phyloP scores from a whole-genome alignment of 2,888 invertebrate genomes.

The Ashinkailepas kermadecensis region DNA sequence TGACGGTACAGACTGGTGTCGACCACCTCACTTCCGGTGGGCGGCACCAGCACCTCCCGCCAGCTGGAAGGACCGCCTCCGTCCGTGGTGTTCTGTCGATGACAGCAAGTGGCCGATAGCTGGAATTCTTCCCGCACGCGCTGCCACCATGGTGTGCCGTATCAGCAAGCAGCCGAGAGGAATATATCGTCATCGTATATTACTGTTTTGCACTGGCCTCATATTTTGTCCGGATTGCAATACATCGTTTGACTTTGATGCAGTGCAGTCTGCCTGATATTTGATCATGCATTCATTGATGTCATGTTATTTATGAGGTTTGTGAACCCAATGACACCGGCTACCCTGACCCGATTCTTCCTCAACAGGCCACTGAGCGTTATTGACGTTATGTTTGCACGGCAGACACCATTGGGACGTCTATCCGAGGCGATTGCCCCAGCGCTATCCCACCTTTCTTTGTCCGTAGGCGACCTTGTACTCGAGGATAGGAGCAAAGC shows the following conservation, averaged over 20 bases:
- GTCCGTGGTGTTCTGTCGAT: no score
- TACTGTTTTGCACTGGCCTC: no score
- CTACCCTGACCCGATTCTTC: not conserved
- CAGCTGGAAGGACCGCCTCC: not conserved
- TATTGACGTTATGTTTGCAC: not conserved
- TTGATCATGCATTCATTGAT: no score
- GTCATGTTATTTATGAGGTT: not conserved
- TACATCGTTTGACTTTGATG: no score
- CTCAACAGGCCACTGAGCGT: not conserved
- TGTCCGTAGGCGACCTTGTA: not conserved
- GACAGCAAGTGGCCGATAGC: no score
- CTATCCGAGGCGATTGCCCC: not conserved
- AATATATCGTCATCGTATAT: no score
- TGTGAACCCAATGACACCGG: not conserved
- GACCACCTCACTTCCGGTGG: constrained; percentile 1
- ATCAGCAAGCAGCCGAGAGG: no score
- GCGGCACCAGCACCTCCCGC: constrained; percentile 22
- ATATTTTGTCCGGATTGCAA: no score
- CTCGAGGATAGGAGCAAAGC: not conserved
- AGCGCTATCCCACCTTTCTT: not conserved
- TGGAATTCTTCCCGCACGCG: no score
- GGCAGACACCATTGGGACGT: no score
- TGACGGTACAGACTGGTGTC: not conserved
- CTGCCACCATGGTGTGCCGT: no score
- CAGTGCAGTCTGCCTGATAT: not conserved